phyloP scores from a whole-genome alignment of 2,113 vertebrate species.

The Apaloderma vittatum region DNA sequence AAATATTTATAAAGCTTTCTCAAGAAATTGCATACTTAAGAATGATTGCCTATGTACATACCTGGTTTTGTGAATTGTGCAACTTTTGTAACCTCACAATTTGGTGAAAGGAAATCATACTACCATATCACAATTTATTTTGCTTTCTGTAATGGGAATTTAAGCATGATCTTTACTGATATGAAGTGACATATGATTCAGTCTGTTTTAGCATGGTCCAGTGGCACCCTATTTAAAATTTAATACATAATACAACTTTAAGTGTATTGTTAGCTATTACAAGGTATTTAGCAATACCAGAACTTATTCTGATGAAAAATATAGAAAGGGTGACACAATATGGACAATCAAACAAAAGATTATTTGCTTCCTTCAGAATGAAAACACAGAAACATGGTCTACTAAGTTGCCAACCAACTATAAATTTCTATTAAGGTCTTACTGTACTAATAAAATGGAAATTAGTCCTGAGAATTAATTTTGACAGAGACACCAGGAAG shows the following conservation, averaged over 20 bases:
- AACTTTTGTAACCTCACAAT: neutral
- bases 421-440: neutral
- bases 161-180: neutral
- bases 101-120: neutral
- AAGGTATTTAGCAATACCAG: neutral
- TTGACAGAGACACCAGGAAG: neutral
- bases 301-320: neutral
- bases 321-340: neutral
- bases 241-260: neutral
- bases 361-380: neutral
- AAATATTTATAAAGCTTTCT: slow-evolving; percentile 19
- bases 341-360: neutral
- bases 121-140: neutral
- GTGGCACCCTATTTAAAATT: neutral
- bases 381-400: neutral
- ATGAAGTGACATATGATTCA: neutral
- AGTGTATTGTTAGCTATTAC: neutral
- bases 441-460: neutral
- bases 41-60: neutral
- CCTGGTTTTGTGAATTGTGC: neutral
- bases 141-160: neutral
- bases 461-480: slow-evolving; percentile 20
- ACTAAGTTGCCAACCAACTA: neutral
- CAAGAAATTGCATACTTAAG: neutral
- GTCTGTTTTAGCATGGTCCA: neutral